phyloP scores from a whole-genome alignment of 2,113 vertebrate species.

The Etia nguti region DNA sequence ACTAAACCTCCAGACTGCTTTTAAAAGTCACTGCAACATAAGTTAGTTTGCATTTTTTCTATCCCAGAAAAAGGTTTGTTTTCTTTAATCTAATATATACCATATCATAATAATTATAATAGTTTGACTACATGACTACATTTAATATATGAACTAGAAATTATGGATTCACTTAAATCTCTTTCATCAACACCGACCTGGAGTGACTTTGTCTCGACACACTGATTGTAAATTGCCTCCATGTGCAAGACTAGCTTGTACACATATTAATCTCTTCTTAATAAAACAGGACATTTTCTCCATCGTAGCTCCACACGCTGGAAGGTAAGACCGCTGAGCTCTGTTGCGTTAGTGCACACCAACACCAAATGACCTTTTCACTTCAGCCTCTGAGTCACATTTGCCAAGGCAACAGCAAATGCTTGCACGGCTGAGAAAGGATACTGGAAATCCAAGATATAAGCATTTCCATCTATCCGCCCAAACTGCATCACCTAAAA shows the following conservation, averaged over 20 bases:
- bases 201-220: background rate
- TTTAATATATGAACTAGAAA: slow-evolving; percentile 24
- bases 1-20: background rate
- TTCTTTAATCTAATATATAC: background rate
- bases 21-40: background rate
- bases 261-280: background rate
- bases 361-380: slow-evolving; percentile 65
- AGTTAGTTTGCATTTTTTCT: background rate
- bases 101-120: background rate
- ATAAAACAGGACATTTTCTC: background rate
- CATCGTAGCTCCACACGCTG: background rate
- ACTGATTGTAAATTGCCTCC: background rate
- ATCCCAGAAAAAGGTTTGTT: background rate
- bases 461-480: slow-evolving; percentile 95
- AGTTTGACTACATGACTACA: background rate
- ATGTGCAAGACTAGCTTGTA: background rate
- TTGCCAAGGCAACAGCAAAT: slow-evolving; percentile 97
- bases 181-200: background rate
- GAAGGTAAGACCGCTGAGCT: background rate
- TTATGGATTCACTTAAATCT: background rate
- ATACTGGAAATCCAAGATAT: slow-evolving; percentile 99
- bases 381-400: slow-evolving; percentile 97
- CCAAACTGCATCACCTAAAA: slow-evolving; percentile 98
- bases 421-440: slow-evolving; percentile 99
- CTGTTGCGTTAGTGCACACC: background rate